Percentiles rank a stretch among this genome's conserved stretches.
Evolutionary conservation across 2,888 invertebrate genomes (phyloP).

Genomic region (Automeris io): DNA sequence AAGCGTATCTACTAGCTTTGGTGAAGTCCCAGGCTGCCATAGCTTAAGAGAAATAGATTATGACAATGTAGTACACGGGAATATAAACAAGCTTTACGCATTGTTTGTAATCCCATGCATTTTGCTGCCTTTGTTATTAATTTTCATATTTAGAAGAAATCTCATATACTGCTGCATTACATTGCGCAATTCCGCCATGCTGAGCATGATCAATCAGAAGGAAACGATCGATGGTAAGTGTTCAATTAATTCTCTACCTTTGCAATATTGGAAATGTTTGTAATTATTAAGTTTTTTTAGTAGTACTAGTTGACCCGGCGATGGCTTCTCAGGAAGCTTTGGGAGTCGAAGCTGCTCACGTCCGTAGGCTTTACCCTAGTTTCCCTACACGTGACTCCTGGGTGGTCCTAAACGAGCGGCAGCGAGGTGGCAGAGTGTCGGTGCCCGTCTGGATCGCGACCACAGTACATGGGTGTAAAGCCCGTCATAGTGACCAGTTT

Average conservation of each 20-base stretch:
- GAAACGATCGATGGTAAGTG: slow-evolving; percentile 42
- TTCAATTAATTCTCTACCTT: neutral
- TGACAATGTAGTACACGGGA: slow-evolving; percentile 17
- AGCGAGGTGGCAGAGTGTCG: too few relatives aligned
- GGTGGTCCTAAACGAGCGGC: too few relatives aligned
- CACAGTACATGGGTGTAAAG: too few relatives aligned
- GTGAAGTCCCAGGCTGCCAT: slow-evolving; percentile 29
- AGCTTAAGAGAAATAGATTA: slow-evolving; percentile 21
- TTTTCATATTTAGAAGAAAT: slow-evolving; percentile 61
- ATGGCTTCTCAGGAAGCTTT: too few relatives aligned
- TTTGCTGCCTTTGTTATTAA: slow-evolving; percentile 27
- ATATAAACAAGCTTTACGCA: slow-evolving; percentile 24
- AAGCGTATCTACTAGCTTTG: slow-evolving; percentile 24
- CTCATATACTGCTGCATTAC: slow-evolving; percentile 77
- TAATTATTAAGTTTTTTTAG: too few relatives aligned
- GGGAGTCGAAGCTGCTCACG: too few relatives aligned
- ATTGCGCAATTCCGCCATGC: slow-evolving; percentile 74
- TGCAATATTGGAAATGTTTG: too few relatives aligned
- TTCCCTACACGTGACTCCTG: too few relatives aligned
- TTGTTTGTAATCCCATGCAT: slow-evolving; percentile 33
- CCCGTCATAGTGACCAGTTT: too few relatives aligned
- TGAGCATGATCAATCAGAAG: slow-evolving; percentile 73
- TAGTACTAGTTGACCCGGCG: too few relatives aligned
- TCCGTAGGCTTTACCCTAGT: too few relatives aligned
- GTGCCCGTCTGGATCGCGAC: too few relatives aligned